These are phyloP conservation scores for Cyprinodon diabolis DNA, from an alignment of 2,797 vertebrate species.

Conservation along the genomic window DNA sequence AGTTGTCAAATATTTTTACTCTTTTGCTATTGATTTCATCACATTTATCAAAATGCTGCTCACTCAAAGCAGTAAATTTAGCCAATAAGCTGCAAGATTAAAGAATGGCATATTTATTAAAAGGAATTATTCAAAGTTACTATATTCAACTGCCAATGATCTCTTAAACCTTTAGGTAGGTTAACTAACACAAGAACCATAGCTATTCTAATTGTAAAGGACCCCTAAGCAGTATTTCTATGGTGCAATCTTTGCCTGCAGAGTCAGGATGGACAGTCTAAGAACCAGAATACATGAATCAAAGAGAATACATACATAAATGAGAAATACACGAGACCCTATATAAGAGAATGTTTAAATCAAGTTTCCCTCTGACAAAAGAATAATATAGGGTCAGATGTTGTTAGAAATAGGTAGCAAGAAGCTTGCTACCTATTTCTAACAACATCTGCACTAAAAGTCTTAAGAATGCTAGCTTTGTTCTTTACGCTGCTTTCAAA, in stretches of 20 bases:
- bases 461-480: neutral
- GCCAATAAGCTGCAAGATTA: too few relatives aligned
- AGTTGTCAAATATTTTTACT: neutral
- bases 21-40: neutral
- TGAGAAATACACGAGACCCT: neutral
- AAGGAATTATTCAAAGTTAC: neutral
- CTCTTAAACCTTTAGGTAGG: neutral
- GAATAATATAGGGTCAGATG: too few relatives aligned
- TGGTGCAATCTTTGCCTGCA: neutral
- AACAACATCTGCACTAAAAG: neutral
- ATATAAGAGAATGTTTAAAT: neutral
- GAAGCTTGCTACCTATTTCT: neutral
- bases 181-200: neutral
- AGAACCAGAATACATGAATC: neutral
- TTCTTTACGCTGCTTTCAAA: neutral
- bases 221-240: neutral
- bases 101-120: neutral
- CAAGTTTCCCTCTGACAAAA: conserved; percentile 1
- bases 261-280: neutral
- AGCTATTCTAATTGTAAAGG: neutral
- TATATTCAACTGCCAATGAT: neutral
- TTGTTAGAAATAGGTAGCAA: too few relatives aligned
- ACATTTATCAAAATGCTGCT: neutral
- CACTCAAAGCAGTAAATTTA: too few relatives aligned
- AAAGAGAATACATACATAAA: neutral